phyloP scores from a whole-genome alignment of 2,797 vertebrate species.

The Rhynchotus rufescens region DNA sequence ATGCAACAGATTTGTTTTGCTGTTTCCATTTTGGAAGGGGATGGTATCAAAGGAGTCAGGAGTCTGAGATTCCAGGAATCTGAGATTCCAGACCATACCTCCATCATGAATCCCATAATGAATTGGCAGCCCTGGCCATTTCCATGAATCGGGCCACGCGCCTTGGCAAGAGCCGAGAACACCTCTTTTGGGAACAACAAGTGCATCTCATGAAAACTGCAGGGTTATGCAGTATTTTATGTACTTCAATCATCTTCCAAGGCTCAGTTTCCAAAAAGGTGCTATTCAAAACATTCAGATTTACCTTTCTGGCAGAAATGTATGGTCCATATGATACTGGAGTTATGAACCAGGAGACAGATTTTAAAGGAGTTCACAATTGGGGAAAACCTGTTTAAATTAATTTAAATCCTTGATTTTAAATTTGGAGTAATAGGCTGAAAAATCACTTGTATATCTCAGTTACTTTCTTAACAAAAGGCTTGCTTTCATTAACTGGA shows the following conservation, averaged over 20 bases:
- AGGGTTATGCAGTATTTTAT: background rate
- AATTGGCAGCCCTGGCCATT: background rate
- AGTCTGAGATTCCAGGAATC: too few species aligned
- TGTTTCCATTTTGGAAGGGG: background rate
- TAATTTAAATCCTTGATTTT: background rate
- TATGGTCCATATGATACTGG: fast-evolving
- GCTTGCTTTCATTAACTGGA: background rate
- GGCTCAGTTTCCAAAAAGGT: background rate
- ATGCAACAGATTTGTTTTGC: background rate
- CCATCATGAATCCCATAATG: background rate
- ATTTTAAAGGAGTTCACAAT: background rate
- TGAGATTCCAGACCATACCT: background rate
- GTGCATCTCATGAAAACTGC: background rate
- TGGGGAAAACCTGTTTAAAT: background rate
- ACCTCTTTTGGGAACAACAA: conserved; percentile 20
- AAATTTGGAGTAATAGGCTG: background rate
- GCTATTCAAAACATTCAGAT: background rate
- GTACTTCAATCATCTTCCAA: background rate
- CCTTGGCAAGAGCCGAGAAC: background rate
- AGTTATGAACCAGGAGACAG: background rate
- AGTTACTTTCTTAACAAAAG: background rate
- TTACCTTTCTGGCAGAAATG: conserved; percentile 11
- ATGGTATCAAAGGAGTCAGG: background rate
- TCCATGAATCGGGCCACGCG: background rate
- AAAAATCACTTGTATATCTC: background rate